Evolutionary conservation across 2,888 invertebrate genomes (phyloP).

Genomic region (Caenorhabditis virilis): DNA sequence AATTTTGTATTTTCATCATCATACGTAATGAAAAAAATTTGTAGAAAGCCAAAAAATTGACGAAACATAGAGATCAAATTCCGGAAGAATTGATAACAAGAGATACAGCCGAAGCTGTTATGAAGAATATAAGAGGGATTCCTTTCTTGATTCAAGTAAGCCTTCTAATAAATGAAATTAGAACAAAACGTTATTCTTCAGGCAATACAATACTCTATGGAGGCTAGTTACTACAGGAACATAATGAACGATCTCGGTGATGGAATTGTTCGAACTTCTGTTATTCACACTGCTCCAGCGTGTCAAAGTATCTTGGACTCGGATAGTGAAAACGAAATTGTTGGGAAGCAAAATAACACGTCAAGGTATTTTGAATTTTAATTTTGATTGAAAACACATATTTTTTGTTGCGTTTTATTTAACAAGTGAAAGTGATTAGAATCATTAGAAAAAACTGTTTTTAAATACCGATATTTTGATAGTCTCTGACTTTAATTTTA

Average conservation of each 20-base stretch:
- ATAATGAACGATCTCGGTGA: slow-evolving; percentile 61
- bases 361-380: slow-evolving; percentile 28
- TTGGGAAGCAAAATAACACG: slow-evolving; percentile 24
- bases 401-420: too few relatives aligned
- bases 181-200: slow-evolving; percentile 37
- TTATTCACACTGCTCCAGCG: slow-evolving; percentile 66
- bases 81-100: slow-evolving; percentile 48
- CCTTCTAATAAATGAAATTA: neutral
- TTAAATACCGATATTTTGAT: too few relatives aligned
- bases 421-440: too few relatives aligned
- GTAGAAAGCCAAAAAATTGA: slow-evolving; percentile 22
- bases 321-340: slow-evolving; percentile 49
- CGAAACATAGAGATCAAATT: slow-evolving; percentile 32
- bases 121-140: slow-evolving; percentile 63
- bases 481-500: too few relatives aligned
- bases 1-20: too few relatives aligned
- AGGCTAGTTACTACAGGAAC: slow-evolving; percentile 55
- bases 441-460: too few relatives aligned
- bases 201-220: slow-evolving; percentile 67
- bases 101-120: slow-evolving; percentile 58
- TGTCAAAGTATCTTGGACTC: slow-evolving; percentile 62
- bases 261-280: slow-evolving; percentile 59
- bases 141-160: slow-evolving; percentile 64
- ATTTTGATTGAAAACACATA: too few relatives aligned
- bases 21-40: neutral